Evolutionary conservation across 2,888 invertebrate genomes (phyloP), one percentile per base, ranked within the genome.

Genomic region (Chalcis sispes): DNA sequence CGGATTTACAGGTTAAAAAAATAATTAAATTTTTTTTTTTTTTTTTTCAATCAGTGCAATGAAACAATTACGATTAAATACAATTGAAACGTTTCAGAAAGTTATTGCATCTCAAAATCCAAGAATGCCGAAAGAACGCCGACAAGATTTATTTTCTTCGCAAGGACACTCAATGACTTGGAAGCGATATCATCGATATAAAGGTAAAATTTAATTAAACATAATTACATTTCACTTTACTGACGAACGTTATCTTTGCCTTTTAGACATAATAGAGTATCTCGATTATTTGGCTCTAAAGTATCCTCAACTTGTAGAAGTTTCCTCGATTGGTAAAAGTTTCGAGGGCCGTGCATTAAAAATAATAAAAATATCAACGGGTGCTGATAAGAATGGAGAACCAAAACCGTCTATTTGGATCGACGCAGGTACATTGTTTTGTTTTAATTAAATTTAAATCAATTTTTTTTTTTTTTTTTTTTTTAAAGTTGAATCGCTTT

Each of bases 321-420:
- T 95, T 1, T 89, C 93, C 74, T 93, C 93, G 1, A 91, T 95
- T 50, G 95, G 95, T 0, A 90, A 92, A 73, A 94, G 95, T 29
- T 93, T 91, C 42, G 94, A 95, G 86, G 94, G 94, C 0, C 90
- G 93, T 25, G 93, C 94, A 0, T 86, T 95, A 62, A 92, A 93
- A 72, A 91, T 94, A 52, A 92, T 93, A 0, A 95, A 94, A 90
- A 92, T 95, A 59, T 90, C 90, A 0, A 90, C 89, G 5, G 89
- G 88, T 5, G 81, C 78, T 0, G 86, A 78, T 72, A 87, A 78
- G 80, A 82, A 80, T 74, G 84, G 83, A 79, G 84, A 81, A 81
- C 88, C 90, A 82, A 94, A 94, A 80, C 93, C 94, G 2, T 93
- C 93, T 0, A 92, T 96, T 50, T 96, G 96, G 92, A 90, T 96